Evolutionary conservation across 2,797 vertebrate genomes (phyloP), one percentile per base, ranked within the genome.

Genomic region (Meriones psammophilus): DNA sequence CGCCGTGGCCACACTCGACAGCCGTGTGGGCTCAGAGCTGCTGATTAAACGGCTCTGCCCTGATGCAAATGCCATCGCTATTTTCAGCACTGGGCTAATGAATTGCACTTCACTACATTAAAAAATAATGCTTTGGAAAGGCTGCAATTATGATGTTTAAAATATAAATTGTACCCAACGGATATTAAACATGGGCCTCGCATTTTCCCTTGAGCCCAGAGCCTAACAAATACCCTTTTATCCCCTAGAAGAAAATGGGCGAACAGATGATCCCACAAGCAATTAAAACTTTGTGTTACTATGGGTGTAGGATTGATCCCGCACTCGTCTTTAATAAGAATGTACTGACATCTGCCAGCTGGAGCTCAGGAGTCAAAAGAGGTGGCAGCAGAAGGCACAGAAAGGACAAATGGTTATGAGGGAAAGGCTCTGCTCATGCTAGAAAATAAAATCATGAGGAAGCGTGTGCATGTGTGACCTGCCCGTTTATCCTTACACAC

Each of bases 91-190:
- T 0, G 0, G 58, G 93, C 87, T 97, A 97, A 97, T 97, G 94
- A 97, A 97, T 96, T 95, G 89, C 91, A 89, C 62, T 97, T 97
- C 96, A 94, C 96, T 73, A 39, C 94, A 95, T 97, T 96, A 96
- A 97, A 97, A 98, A 97, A 94, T 93, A 96, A 97, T 97, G 94
- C 97, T 80, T 94, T 95, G 92, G 94, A 97, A 97, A 97, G 96
- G 92, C 95, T 96, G 95, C 96, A 97, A 97, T 97, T 97, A 97
- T 92, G 89, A 93, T 94, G 93, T 97, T 97, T 97, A 96, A 98
- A 91, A 97, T 88, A 97, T 92, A 92, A 95, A 95, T 94, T 92
- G 88, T 58, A 92, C 93, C 90, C 74, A 90, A 28, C 1, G 24
- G 94, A 96, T 96, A 94, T 91, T 92, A 96, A 94, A 91, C 22